Evolutionary conservation across 2,113 vertebrate genomes (phyloP).

Genomic region (Amazona vittata): DNA sequence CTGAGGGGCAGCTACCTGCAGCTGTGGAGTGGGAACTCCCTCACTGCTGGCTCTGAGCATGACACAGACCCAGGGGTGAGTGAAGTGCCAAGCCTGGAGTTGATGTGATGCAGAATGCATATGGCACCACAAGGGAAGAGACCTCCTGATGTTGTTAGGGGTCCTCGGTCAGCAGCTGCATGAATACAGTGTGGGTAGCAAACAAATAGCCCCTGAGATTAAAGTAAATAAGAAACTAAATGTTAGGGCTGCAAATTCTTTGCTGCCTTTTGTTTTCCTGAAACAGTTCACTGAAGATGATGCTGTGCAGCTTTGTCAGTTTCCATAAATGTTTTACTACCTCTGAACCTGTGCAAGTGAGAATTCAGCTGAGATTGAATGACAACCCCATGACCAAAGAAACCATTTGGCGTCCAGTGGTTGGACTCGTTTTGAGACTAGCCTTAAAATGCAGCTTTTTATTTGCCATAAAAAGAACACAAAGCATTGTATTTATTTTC

Average conservation of each 20-base stretch:
- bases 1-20: neutral
- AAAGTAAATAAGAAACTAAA: neutral
- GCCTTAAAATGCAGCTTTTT: neutral
- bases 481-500: neutral
- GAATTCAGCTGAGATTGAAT: neutral
- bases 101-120: fast-evolving
- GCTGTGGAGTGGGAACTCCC: neutral
- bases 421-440: neutral
- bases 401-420: neutral
- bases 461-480: neutral
- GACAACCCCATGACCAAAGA: neutral
- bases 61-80: neutral
- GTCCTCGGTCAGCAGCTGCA: fast-evolving
- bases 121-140: neutral
- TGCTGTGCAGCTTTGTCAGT: neutral
- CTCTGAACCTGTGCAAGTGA: neutral
- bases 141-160: neutral
- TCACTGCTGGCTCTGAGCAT: neutral
- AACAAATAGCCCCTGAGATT: neutral
- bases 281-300: neutral
- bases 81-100: fast-evolving
- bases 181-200: neutral
- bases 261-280: neutral
- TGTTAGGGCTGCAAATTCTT: neutral
- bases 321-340: neutral